These are phyloP conservation scores for Branchinecta sandiegonensis DNA, from an alignment of 2,888 invertebrate genomes.

Conservation along the genomic window DNA sequence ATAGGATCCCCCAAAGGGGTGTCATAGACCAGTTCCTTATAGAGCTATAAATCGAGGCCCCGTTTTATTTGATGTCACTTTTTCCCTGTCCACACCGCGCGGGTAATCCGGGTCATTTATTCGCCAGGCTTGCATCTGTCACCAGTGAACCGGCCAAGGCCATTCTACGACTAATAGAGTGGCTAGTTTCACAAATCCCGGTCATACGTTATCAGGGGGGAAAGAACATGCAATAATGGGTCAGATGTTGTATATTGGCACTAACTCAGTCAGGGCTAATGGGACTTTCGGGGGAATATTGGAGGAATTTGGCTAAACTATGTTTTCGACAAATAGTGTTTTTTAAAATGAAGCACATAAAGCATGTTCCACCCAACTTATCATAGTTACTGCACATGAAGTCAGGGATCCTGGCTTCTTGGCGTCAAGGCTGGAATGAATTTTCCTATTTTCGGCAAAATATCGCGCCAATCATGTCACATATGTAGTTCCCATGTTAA, in stretches of 20 bases:
- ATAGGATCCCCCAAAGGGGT: no score
- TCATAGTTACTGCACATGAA: no score
- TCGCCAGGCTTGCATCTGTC: constrained; percentile 2
- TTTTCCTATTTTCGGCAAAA: no score
- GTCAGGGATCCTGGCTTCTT: no score
- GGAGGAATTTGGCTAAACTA: no score
- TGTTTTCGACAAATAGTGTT: no score
- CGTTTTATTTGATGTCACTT: constrained; percentile 16
- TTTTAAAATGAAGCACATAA: no score
- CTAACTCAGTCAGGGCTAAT: not conserved
- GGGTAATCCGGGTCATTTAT: constrained; percentile 12
- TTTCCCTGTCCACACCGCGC: constrained; percentile 13
- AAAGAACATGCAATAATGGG: constrained; percentile 11
- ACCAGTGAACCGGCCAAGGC: constrained; percentile 12
- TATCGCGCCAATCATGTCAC: no score
- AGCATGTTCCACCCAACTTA: no score
- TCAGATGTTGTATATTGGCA: not conserved
- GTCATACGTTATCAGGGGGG: constrained; percentile 7
- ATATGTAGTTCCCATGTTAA: no score
- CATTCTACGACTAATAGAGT: constrained; percentile 10
- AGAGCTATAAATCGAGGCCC: constrained; percentile 5
- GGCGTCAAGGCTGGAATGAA: no score
- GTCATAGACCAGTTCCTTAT: constrained; percentile 16
- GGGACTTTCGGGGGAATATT: no score
- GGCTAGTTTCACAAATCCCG: constrained; percentile 14